These are phyloP conservation scores for Sturnus vulgaris DNA, from an alignment of 2,113 vertebrate genomes.

Conservation along the genomic window DNA sequence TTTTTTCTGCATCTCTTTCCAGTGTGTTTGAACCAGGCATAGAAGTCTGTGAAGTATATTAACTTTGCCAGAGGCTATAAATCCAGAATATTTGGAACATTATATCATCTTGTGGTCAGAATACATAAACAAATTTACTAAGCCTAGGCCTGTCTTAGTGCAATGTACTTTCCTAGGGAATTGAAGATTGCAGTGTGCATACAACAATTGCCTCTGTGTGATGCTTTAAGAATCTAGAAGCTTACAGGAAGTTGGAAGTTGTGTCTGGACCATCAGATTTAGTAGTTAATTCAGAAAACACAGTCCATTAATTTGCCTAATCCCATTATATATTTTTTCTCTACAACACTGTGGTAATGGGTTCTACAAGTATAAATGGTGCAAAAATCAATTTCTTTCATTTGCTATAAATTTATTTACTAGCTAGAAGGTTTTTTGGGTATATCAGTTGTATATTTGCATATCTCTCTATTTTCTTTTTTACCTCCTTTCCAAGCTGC, in stretches of 20 bases:
- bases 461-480: neutral
- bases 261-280: neutral
- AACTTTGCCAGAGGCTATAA: neutral
- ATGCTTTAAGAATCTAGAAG: neutral
- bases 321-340: neutral
- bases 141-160: neutral
- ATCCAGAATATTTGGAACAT: neutral
- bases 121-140: neutral
- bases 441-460: neutral
- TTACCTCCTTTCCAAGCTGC: neutral
- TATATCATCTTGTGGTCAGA: neutral
- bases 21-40: neutral
- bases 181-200: fast-evolving
- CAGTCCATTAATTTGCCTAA: neutral
- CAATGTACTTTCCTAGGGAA: neutral
- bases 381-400: neutral
- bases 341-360: neutral
- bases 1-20: neutral
- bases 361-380: neutral
- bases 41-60: neutral
- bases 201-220: neutral
- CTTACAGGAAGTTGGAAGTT: neutral
- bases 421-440: neutral
- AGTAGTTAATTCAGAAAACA: neutral
- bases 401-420: neutral